Evolutionary conservation across 2,113 vertebrate species (phyloP).

Genomic region (Nerophis ophidion): DNA sequence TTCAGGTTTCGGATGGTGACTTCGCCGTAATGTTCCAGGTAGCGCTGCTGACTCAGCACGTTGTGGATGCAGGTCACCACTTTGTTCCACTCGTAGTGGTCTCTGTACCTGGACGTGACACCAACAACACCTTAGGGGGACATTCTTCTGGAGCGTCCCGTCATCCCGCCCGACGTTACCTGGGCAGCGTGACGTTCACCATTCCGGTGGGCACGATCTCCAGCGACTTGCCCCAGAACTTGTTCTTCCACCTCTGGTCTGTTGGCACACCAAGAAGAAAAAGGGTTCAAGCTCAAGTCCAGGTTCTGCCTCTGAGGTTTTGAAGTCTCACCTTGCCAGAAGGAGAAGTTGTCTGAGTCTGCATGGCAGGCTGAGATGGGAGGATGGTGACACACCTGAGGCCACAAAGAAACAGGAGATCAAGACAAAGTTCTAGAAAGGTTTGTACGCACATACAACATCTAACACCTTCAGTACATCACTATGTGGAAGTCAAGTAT

Average conservation of each 20-base stretch:
- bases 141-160: background rate
- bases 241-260: slow-evolving; percentile 95
- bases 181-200: slow-evolving; percentile 81
- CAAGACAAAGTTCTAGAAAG: too few relatives aligned
- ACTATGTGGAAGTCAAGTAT: too few relatives aligned
- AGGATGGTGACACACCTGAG: slow-evolving; percentile 85
- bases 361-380: slow-evolving; percentile 87
- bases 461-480: too few relatives aligned
- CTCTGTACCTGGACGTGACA: slow-evolving; percentile 72
- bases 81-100: slow-evolving; percentile 95
- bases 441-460: too few relatives aligned
- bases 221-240: slow-evolving; percentile 93
- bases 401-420: too few relatives aligned
- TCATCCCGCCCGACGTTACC: slow-evolving; percentile 53
- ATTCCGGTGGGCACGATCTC: slow-evolving; percentile 87
- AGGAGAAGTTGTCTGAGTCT: slow-evolving; percentile 82
- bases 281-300: background rate
- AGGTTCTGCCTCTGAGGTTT: background rate
- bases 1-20: slow-evolving; percentile 82
- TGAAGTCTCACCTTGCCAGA: slow-evolving; percentile 84
- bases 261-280: slow-evolving; percentile 11
- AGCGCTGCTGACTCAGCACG: slow-evolving; percentile 86
- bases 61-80: slow-evolving; percentile 91
- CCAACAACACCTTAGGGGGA: background rate
- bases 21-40: slow-evolving; percentile 90